These are phyloP conservation scores for Hirtodrosophila trivittata DNA, from an alignment of 2,888 invertebrate species.

Conservation along the genomic window DNA sequence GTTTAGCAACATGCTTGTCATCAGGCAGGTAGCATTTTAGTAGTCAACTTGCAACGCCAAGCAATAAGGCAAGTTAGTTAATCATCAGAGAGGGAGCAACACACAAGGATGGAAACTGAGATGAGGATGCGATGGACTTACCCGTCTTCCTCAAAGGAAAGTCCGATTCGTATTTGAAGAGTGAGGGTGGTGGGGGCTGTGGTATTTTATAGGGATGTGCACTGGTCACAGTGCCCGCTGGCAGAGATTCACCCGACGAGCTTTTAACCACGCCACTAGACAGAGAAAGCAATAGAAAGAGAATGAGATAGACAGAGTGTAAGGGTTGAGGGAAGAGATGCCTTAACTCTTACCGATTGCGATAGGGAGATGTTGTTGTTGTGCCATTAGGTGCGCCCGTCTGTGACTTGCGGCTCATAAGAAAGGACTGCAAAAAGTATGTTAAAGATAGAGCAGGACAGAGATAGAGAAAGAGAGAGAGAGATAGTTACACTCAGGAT, in stretches of 20 bases:
- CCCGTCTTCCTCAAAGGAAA: conserved; percentile 98
- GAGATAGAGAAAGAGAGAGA: neutral
- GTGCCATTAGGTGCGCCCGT: conserved; percentile 90
- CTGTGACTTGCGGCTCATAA: conserved; percentile 90
- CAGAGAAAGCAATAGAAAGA: conserved; percentile 1
- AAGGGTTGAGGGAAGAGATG: neutral
- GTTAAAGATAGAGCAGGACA: conserved; percentile 26
- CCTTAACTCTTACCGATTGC: conserved; percentile 89
- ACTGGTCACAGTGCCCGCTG: conserved; percentile 86
- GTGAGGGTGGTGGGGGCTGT: conserved; percentile 85
- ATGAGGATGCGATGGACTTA: conserved; percentile 84
- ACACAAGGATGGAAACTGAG: neutral
- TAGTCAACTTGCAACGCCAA: conserved; percentile 29
- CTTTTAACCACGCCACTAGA: conserved; percentile 87
- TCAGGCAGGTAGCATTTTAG: neutral
- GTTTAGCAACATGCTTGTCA: neutral
- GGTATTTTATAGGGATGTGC: conserved; percentile 89
- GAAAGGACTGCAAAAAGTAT: conserved; percentile 87
- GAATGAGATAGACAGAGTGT: conserved; percentile 1
- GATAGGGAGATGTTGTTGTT: conserved; percentile 88
- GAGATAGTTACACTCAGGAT: conserved; percentile 90
- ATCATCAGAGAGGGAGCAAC: conserved; percentile 13
- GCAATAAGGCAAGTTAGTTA: conserved; percentile 29
- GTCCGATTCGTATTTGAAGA: conserved; percentile 86
- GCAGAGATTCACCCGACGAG: conserved; percentile 87